Evolutionary conservation across 2,888 invertebrate genomes (phyloP).

Genomic region (Andrena minutula): DNA sequence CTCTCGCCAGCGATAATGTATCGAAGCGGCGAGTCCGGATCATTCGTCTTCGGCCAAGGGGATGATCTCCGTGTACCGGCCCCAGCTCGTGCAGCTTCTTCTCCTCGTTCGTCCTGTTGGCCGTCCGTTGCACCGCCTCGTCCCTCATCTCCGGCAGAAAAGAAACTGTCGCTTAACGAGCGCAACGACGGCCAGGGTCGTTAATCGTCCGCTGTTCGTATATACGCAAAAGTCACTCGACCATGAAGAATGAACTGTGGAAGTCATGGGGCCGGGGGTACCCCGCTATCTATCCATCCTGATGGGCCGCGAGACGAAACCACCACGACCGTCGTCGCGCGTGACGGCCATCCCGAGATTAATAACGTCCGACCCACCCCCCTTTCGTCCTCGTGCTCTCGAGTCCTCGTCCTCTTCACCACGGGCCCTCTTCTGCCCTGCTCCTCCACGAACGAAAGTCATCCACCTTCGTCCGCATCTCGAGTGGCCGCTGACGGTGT

Average conservation of each 20-base stretch:
- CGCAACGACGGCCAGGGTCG: constrained; percentile 62
- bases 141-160: constrained; percentile 41
- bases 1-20: constrained; percentile 50
- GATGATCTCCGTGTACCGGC: constrained; percentile 63
- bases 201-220: constrained; percentile 70
- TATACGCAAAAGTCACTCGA: constrained; percentile 67
- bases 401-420: neutral
- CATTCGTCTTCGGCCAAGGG: constrained; percentile 68
- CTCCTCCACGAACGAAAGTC: constrained; percentile 24
- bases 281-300: constrained; percentile 63
- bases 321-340: constrained; percentile 57
- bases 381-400: constrained; percentile 21
- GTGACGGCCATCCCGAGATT: constrained; percentile 67
- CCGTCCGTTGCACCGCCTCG: neutral
- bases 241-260: constrained; percentile 73
- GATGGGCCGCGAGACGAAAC: constrained; percentile 49
- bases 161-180: constrained; percentile 73
- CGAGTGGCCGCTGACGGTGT: neutral
- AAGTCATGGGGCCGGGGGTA: constrained; percentile 38
- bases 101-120: neutral
- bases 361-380: constrained; percentile 65
- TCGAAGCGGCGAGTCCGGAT: constrained; percentile 49
- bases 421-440: constrained; percentile 5
- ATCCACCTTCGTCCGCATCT: constrained; percentile 39
- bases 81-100: neutral